These are phyloP conservation scores for Druceiella hillmani DNA, from an alignment of 2,888 invertebrate species.

Conservation along the genomic window DNA sequence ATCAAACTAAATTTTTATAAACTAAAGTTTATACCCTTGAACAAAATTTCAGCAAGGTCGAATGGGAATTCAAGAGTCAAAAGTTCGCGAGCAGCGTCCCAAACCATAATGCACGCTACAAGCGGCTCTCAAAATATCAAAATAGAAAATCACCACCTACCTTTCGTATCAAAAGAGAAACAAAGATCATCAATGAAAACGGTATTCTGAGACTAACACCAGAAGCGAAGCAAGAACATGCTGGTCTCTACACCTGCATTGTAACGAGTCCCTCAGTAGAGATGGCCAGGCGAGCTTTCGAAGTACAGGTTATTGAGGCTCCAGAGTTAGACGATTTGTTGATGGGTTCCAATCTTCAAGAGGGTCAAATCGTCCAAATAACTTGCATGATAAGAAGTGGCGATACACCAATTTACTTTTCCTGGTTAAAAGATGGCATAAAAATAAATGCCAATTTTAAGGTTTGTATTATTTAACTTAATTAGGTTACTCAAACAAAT, in stretches of 20 bases:
- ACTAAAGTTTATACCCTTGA: constrained; percentile 1
- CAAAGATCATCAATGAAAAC: constrained; percentile 39
- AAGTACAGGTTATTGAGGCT: constrained; percentile 67
- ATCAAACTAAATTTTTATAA: constrained; percentile 1
- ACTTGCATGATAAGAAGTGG: constrained; percentile 72
- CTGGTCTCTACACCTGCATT: constrained; percentile 72
- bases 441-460: constrained; percentile 57
- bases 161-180: constrained; percentile 29
- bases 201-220: constrained; percentile 57
- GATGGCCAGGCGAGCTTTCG: constrained; percentile 65
- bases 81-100: constrained; percentile 35
- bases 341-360: constrained; percentile 73
- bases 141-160: constrained; percentile 27
- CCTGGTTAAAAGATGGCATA: constrained; percentile 63
- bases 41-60: constrained; percentile 41
- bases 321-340: constrained; percentile 78
- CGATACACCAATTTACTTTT: constrained; percentile 65
- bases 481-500: too few species aligned
- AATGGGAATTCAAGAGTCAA: constrained; percentile 46
- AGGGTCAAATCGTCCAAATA: constrained; percentile 79
- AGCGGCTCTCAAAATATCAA: constrained; percentile 31
- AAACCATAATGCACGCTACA: constrained; percentile 37
- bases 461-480: constrained; percentile 34
- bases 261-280: constrained; percentile 71
- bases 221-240: constrained; percentile 60